phyloP scores from a whole-genome alignment of 2,113 vertebrate genomes.

The Atlantisia rogersi region DNA sequence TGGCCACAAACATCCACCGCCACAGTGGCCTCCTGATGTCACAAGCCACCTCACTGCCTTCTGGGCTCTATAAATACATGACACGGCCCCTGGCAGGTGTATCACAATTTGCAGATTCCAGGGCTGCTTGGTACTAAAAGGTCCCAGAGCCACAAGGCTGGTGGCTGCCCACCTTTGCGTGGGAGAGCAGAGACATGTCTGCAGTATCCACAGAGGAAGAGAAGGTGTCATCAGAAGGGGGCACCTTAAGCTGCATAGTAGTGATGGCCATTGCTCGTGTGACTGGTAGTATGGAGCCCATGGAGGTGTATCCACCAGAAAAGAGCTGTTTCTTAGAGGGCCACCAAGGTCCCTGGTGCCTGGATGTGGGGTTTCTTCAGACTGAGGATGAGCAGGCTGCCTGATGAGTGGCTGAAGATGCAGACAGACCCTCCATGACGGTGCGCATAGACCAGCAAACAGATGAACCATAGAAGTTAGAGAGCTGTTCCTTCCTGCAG shows the following conservation, averaged over 20 bases:
- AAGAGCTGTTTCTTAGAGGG: neutral
- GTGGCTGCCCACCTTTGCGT: neutral
- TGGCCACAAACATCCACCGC: too few relatives aligned
- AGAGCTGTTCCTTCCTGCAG: neutral
- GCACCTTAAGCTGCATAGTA: too few relatives aligned
- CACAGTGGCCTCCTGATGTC: too few relatives aligned
- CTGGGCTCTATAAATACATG: too few relatives aligned
- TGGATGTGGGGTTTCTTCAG: neutral
- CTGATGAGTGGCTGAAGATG: neutral
- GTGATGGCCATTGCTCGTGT: too few relatives aligned
- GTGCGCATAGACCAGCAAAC: neutral
- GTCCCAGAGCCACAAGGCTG: neutral
- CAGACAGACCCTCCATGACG: rapidly evolving
- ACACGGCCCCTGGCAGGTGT: neutral
- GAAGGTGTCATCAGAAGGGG: neutral
- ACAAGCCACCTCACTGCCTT: too few relatives aligned
- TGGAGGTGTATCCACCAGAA: too few relatives aligned
- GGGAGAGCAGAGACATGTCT: neutral
- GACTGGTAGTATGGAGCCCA: too few relatives aligned
- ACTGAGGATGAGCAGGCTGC: neutral
- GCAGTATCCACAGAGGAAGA: rapidly evolving
- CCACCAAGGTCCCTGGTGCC: too few relatives aligned
- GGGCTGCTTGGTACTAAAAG: neutral
- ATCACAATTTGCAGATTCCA: neutral
- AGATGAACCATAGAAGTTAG: neutral